Evolutionary conservation across 2,888 invertebrate genomes (phyloP), one percentile per base, ranked within the genome.

Genomic region (Choreutis nemorana): DNA sequence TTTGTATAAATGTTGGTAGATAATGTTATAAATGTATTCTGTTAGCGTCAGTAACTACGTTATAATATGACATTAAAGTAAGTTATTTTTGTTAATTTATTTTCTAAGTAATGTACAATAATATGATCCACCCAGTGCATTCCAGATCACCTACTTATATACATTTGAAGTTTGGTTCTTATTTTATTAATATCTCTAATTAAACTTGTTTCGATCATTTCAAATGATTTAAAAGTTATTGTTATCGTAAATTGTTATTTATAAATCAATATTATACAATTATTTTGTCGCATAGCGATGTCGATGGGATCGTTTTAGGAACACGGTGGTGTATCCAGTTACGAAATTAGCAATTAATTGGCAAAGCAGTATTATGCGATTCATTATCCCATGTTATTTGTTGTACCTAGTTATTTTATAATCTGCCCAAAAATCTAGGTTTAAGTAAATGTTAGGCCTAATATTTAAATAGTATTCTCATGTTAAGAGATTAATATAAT

Each of bases 1-100:
- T 67, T 70, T 66, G 51, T 68, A 68, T 60, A 49, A 40, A 55
- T 59, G 57, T 65, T 60, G 41, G 32, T 36, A n/a, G n/a, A n/a
- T 36, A 35, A 33, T 34, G 40, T 37, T 39, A 33, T 41, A 29
- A 28, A 34, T 40, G 43, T 47, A 35, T 37, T 39, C 30, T 31
- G 34, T 37, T 43, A n/a, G n/a, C n/a, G n/a, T n/a, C n/a, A n/a
- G n/a, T n/a, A n/a, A n/a, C n/a, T n/a, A n/a, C n/a, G n/a, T n/a
- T n/a, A n/a, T n/a, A n/a, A n/a, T n/a, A n/a, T n/a, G n/a, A n/a
- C n/a, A n/a, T n/a, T n/a, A n/a, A n/a, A n/a, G n/a, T n/a, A n/a
- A n/a, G n/a, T n/a, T n/a, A n/a, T n/a, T n/a, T n/a, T n/a, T n/a
- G n/a, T n/a, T n/a, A n/a, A n/a, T n/a, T n/a, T n/a, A n/a, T n/a